Percentiles rank a stretch among this genome's conserved stretches.
Evolutionary conservation across 2,113 vertebrate species (phyloP).

Genomic region (Marmota monax): DNA sequence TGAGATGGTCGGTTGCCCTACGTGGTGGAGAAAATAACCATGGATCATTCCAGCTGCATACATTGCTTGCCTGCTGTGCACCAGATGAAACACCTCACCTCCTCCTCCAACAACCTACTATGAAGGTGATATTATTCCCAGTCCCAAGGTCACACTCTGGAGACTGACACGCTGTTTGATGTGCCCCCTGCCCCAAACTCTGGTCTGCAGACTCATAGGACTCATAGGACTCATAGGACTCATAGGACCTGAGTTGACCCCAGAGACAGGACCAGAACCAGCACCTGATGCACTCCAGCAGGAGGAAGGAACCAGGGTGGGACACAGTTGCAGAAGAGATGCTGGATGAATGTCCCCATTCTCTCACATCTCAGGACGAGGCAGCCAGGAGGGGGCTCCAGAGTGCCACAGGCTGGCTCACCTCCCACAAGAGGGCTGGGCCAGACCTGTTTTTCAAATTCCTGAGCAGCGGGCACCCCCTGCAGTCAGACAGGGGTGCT

Average conservation of each 20-base stretch:
- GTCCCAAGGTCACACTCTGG: not conserved
- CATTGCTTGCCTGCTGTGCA: not conserved
- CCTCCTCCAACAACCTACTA: not conserved
- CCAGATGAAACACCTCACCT: not conserved
- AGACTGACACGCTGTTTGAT: not conserved
- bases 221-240: too few relatives aligned
- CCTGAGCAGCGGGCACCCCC: slow-evolving; percentile 49
- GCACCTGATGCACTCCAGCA: not conserved
- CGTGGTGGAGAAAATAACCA: not conserved
- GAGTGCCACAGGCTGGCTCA: too few relatives aligned
- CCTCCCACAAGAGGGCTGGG: rapidly evolving
- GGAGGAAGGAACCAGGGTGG: not conserved
- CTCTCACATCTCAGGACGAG: not conserved
- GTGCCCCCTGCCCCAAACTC: rapidly evolving
- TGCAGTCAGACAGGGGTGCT: not conserved
- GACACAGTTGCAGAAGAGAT: not conserved
- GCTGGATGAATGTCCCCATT: not conserved
- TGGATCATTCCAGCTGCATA: not conserved
- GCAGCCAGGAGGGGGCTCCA: not conserved
- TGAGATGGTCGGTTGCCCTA: not conserved
- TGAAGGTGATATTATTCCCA: not conserved
- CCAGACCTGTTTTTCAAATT: not conserved
- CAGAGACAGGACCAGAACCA: not conserved
- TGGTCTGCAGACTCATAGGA: not conserved
- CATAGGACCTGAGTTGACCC: not conserved